These are phyloP conservation scores for Galaxias olidus DNA, from an alignment of 2,797 vertebrate genomes.

Conservation along the genomic window DNA sequence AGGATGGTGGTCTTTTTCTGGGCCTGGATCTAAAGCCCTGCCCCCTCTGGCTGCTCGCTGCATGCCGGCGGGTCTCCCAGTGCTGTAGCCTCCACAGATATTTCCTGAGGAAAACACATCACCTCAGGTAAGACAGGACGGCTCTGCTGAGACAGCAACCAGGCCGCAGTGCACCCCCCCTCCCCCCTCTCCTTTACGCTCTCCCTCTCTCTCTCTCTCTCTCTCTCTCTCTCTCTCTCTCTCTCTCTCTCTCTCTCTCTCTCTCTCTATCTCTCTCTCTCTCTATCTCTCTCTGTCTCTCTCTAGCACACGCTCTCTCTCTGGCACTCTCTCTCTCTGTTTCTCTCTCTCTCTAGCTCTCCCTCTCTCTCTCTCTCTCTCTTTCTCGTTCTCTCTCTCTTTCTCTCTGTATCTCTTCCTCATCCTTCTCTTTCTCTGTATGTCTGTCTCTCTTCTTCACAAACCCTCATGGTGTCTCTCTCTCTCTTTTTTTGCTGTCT, in stretches of 20 bases:
- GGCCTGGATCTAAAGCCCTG: conserved; percentile 43
- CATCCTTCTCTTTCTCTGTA: neutral
- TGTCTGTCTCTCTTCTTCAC: neutral
- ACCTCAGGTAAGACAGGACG: conserved; percentile 68
- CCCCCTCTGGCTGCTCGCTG: conserved; percentile 43
- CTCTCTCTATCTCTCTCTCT: conserved; percentile 24
- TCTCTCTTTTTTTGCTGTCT: conserved; percentile 12
- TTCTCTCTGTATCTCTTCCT: conserved; percentile 15
- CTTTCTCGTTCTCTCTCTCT: neutral
- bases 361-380: conserved; percentile 18
- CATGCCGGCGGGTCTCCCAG: conserved; percentile 62
- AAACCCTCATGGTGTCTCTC: too few species aligned
- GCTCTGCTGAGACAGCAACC: conserved; percentile 73
- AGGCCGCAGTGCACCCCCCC: conserved; percentile 72
- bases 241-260: conserved; percentile 23
- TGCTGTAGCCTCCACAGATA: conserved; percentile 72
- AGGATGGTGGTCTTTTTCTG: conserved; percentile 58
- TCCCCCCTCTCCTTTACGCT: neutral
- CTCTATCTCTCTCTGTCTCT: conserved; percentile 11
- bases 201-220: conserved; percentile 44
- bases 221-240: conserved; percentile 21
- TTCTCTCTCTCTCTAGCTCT: conserved; percentile 4
- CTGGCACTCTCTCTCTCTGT: conserved; percentile 10
- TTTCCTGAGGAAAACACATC: conserved; percentile 81
- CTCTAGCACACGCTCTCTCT: conserved; percentile 1